Evolutionary conservation across 2,888 invertebrate species (phyloP).

Genomic region (Aplocera efformata): DNA sequence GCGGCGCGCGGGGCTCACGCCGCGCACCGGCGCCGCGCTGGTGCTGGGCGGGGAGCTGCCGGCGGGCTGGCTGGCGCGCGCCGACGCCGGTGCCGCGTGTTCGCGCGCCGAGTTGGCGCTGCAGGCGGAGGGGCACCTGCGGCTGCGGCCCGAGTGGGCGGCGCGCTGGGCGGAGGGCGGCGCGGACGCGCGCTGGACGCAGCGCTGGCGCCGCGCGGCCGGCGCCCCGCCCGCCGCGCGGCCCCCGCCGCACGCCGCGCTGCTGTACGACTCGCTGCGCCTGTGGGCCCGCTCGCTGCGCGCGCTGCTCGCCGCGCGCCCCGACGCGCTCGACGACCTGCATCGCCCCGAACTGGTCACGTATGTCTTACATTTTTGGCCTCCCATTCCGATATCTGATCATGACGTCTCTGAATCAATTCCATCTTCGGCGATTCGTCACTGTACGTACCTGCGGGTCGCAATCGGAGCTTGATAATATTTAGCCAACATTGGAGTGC

Average conservation of each 20-base stretch:
- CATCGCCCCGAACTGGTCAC: slow-evolving; percentile 44
- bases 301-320: slow-evolving; percentile 36
- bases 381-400: too few relatives aligned
- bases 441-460: too few relatives aligned
- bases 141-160: slow-evolving; percentile 25
- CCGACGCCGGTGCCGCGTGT: slow-evolving; percentile 15
- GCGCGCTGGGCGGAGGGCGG: slow-evolving; percentile 34
- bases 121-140: slow-evolving; percentile 6
- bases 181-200: too few relatives aligned
- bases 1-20: too few relatives aligned
- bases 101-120: slow-evolving; percentile 1
- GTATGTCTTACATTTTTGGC: too few relatives aligned
- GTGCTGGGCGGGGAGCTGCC: too few relatives aligned
- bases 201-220: slow-evolving; percentile 16
- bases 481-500: too few relatives aligned
- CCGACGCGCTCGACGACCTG: slow-evolving; percentile 50
- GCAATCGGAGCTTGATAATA: too few relatives aligned
- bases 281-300: slow-evolving; percentile 54
- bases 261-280: slow-evolving; percentile 59
- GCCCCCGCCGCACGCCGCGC: slow-evolving; percentile 46
- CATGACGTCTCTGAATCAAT: too few relatives aligned
- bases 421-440: too few relatives aligned
- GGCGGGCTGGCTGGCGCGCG: slow-evolving; percentile 2
- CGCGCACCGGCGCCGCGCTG: too few relatives aligned
- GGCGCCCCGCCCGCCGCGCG: slow-evolving; percentile 19